Conservation (phyloP, 2,888 invertebrate species). For the Microchrysa polita region DNA sequence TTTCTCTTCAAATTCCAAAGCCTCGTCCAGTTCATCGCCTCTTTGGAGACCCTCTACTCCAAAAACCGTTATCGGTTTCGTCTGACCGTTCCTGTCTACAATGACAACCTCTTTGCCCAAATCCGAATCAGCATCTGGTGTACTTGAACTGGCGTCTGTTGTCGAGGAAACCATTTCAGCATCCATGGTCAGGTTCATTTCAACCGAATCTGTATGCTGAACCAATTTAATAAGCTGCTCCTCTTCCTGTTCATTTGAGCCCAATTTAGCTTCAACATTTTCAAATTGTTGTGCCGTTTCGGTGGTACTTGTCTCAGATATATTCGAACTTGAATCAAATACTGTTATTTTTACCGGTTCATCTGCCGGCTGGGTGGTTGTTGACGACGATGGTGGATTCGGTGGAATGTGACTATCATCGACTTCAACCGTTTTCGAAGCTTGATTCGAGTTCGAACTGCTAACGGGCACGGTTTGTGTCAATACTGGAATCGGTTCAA, state of each 20-base stretch:
- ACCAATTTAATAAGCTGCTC: slow-evolving; percentile 48
- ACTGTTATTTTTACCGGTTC: background rate
- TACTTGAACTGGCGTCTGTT: background rate
- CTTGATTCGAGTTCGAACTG: background rate
- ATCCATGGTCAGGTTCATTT: background rate
- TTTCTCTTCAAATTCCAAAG: slow-evolving; percentile 33
- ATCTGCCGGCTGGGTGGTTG: background rate
- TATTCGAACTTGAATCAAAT: background rate
- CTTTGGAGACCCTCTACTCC: slow-evolving; percentile 65
- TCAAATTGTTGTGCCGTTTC: slow-evolving; percentile 46
- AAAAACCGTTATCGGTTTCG: slow-evolving; percentile 61
- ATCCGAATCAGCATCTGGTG: slow-evolving; percentile 21
- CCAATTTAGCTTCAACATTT: slow-evolving; percentile 46
- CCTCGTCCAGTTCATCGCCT: slow-evolving; percentile 54
- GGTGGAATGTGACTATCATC: background rate
- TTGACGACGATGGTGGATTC: slow-evolving; percentile 27
- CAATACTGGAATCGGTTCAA: background rate
- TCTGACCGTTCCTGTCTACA: slow-evolving; percentile 50
- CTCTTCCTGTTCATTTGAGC: slow-evolving; percentile 47
- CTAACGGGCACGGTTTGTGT: background rate
- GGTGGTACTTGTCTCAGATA: background rate
- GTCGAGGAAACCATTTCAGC: background rate
- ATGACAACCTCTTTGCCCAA: slow-evolving; percentile 51
- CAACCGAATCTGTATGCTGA: slow-evolving; percentile 43
- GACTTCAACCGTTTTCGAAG: slow-evolving; percentile 1